Percentiles rank a stretch among this genome's conserved stretches.
These are phyloP conservation scores for Glomeris marginata DNA, from an alignment of 2,888 invertebrate genomes.

Conservation along the genomic window DNA sequence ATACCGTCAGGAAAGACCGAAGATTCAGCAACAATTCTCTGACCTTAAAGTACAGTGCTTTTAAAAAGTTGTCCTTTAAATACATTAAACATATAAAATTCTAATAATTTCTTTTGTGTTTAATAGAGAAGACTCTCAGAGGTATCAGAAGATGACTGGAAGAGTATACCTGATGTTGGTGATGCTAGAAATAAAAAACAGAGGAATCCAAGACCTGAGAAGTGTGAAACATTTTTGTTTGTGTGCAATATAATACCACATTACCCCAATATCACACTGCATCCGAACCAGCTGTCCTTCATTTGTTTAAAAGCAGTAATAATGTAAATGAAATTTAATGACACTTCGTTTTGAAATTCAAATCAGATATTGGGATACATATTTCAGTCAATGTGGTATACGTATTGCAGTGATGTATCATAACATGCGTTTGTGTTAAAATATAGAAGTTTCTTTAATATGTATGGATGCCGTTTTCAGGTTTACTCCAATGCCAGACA, in stretches of 20 bases:
- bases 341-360: too few species aligned
- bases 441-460: background rate
- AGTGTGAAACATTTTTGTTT: too few species aligned
- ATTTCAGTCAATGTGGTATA: too few species aligned
- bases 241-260: too few species aligned
- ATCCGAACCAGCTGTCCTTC: too few species aligned
- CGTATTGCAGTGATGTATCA: too few species aligned
- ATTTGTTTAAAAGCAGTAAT: too few species aligned
- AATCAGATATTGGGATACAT: too few species aligned
- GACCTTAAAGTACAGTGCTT: constrained; percentile 57
- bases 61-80: background rate
- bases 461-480: constrained; percentile 23
- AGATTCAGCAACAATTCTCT: constrained; percentile 98
- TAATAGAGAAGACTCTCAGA: constrained; percentile 33
- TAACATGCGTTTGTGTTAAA: too few species aligned
- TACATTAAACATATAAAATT: background rate
- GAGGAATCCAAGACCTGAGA: constrained; percentile 85
- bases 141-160: constrained; percentile 87
- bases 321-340: too few species aligned
- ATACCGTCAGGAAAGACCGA: constrained; percentile 94
- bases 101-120: constrained; percentile 4
- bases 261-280: too few species aligned
- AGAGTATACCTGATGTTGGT: constrained; percentile 96
- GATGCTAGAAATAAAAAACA: constrained; percentile 95
- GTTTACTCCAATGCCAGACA: constrained; percentile 94